phyloP scores from a whole-genome alignment of 2,113 vertebrate genomes.

The Bombycilla garrulus region DNA sequence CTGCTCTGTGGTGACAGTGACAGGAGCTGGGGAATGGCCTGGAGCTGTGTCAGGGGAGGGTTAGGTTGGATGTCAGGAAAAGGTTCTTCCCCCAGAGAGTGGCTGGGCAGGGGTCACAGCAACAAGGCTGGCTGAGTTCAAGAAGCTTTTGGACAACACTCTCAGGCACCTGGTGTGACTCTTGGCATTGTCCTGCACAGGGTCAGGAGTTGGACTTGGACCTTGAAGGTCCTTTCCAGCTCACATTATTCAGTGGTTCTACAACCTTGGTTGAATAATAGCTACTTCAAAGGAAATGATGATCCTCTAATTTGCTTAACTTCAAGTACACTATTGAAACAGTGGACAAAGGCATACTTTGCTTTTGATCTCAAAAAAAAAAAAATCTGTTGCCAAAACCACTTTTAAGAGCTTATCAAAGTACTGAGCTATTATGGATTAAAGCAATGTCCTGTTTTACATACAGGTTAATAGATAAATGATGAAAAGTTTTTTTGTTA shows the following conservation, averaged over 20 bases:
- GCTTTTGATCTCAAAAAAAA: not conserved
- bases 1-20: not conserved
- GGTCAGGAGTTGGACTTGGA: too few species aligned
- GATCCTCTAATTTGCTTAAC: not conserved
- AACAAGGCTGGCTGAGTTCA: fast-evolving
- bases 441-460: not conserved
- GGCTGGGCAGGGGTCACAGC: not conserved
- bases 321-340: not conserved
- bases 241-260: not conserved
- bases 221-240: not conserved
- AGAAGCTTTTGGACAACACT: fast-evolving
- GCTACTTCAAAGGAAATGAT: not conserved
- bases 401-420: not conserved
- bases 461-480: not conserved
- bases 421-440: not conserved
- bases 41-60: not conserved
- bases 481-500: not conserved
- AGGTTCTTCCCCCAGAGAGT: not conserved
- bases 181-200: not conserved
- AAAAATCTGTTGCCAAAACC: not conserved
- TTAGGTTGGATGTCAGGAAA: fast-evolving
- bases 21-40: not conserved
- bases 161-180: fast-evolving
- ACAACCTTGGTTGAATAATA: not conserved
- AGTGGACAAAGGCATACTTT: not conserved